A percentile compares a stretch with the other conserved stretches of the same genome.
phyloP scores from a whole-genome alignment of 2,797 vertebrate genomes.

The Hoplostethus atlanticus region DNA sequence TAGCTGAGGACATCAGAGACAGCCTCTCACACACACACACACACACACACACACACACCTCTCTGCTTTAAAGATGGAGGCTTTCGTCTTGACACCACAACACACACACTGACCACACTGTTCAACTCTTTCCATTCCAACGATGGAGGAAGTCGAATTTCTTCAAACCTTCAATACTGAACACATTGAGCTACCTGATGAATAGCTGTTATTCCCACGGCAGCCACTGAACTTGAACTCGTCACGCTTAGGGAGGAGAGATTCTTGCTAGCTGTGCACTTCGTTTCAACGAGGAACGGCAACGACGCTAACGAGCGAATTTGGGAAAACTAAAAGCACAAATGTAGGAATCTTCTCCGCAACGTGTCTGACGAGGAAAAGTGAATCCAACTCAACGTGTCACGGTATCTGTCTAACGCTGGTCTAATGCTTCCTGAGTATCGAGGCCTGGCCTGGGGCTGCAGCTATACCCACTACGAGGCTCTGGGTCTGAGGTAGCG shows the following conservation, averaged over 20 bases:
- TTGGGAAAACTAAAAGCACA: no score
- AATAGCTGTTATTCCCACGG: no score
- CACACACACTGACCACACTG: background rate
- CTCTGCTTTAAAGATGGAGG: background rate
- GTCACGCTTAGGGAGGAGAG: no score
- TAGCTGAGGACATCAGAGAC: conserved; percentile 62
- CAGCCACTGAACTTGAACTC: no score
- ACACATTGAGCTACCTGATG: no score
- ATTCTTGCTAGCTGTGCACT: no score
- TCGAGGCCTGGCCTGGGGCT: background rate
- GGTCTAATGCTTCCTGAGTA: conserved; percentile 2
- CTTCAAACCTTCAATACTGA: no score
- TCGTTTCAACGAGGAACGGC: no score
- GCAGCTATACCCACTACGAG: no score
- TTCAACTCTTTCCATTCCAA: no score
- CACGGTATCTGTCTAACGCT: background rate
- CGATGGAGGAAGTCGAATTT: no score
- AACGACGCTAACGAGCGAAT: no score
- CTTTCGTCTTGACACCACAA: background rate
- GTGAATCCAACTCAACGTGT: background rate
- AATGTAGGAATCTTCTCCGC: background rate
- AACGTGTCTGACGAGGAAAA: background rate
- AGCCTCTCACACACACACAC: conserved; percentile 15
- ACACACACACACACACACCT: conserved; percentile 10
- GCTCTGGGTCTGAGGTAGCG: background rate